Evolutionary conservation across 2,888 invertebrate species (phyloP), one percentile per base, ranked within the genome.

Genomic region (Drosophila subquinaria): DNA sequence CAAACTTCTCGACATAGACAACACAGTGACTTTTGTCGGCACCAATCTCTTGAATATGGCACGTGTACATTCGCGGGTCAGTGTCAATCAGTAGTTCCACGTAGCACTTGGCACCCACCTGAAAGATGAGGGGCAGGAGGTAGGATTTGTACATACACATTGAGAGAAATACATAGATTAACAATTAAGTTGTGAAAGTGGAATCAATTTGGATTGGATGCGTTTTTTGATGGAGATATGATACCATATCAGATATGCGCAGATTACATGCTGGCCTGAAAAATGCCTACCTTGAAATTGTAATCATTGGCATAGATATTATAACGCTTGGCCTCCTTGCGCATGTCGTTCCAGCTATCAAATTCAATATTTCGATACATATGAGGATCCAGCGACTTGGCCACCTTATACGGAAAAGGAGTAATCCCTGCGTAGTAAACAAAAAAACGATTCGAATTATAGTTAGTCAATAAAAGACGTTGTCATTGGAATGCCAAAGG

Each of bases 361-460:
- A 97, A 97, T 91, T 98, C 98, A 73, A 98, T 97, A 92, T 98
- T 98, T 47, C 98, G 94, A 93, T 97, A 98, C 90, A 98, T 97
- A 82, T 95, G 95, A 0, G 97, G 96, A 93, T 98, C 97, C 60
- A 98, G 93, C 0, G 98, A 97, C 93, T 98, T 98, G 0, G 98
- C 98, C 9, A 98, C 97, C 94, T 97, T 96, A 92, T 97, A 98
- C 0, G 98, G 97, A 92, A 98, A 97, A 0, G 98, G 98, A 4
- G 97, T 97, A n/a, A 95, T 95, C 4, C 92, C 93, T 92, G 27
- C 35, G 4, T 3, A 38, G 8, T 8, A 15, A 1, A 27, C 30
- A 11, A 30, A 42, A 23, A 30, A 53, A 30, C 10, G 15, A 40
- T 20, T 3, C 17, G 11, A 13, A 17, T 33, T 42, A 56, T 8